Percentiles rank a stretch among this genome's conserved stretches.
phyloP scores from a whole-genome alignment of 2,888 invertebrate species.

The Drosophila sordidapex region DNA sequence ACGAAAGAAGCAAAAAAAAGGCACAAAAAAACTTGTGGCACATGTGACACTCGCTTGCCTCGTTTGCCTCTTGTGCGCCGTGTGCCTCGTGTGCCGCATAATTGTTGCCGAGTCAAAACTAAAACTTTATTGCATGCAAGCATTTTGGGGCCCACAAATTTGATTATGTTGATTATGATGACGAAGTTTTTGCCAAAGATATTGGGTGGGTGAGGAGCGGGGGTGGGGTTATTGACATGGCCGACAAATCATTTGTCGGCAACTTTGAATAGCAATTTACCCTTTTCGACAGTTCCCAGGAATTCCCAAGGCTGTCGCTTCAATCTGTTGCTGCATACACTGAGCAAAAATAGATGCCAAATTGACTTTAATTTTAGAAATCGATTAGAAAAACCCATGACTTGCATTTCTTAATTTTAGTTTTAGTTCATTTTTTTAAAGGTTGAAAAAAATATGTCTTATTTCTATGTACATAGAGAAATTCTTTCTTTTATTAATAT shows the following conservation, averaged over 20 bases:
- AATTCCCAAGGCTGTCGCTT: slow-evolving; percentile 37
- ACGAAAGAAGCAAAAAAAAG: not conserved
- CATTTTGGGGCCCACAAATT: slow-evolving; percentile 39
- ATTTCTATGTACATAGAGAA: not conserved
- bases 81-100: slow-evolving; percentile 43
- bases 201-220: too few relatives aligned
- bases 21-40: slow-evolving; percentile 32
- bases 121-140: slow-evolving; percentile 41
- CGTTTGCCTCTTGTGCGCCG: slow-evolving; percentile 10
- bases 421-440: not conserved
- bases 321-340: slow-evolving; percentile 61
- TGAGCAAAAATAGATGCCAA: not conserved
- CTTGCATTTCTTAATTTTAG: too few relatives aligned
- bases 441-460: not conserved
- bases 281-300: slow-evolving; percentile 40
- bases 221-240: slow-evolving; percentile 1
- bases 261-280: slow-evolving; percentile 62
- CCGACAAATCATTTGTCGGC: slow-evolving; percentile 50
- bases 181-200: slow-evolving; percentile 12
- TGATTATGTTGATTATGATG: slow-evolving; percentile 63
- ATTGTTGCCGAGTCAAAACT: slow-evolving; percentile 60
- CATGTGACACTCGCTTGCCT: slow-evolving; percentile 33
- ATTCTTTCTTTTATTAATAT: not conserved
- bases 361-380: not conserved
- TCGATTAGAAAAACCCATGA: too few relatives aligned